Evolutionary conservation across 2,113 vertebrate species (phyloP), one percentile per base, ranked within the genome.

Genomic region (Austrofundulus limnaeus): DNA sequence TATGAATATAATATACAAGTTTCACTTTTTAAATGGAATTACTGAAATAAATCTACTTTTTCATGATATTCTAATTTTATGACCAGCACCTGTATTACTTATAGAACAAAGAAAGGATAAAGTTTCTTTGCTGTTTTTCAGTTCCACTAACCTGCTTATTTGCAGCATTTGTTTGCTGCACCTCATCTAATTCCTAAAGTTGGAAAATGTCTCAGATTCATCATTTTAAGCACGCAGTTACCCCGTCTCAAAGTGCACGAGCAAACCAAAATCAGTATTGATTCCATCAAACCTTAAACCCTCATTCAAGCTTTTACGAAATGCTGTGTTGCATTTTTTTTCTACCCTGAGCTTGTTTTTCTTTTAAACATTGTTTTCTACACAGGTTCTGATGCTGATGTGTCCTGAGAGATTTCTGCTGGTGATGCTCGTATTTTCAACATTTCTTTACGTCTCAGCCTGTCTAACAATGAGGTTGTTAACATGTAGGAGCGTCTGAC

Each of bases 231-330:
- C 11, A 6, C n/a, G n/a, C n/a, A n/a, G n/a, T n/a, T 1, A 66
- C 24, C 31, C 13, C 31, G 5, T 49, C 21, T 39, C 47, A 15
- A 57, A 71, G 45, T 51, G 56, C 56, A 31, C 23, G 47, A 28
- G 48, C n/a, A 45, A 21, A 72, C 17, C 39, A 38, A 20, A 54
- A 45, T 51, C 28, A 46, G 6, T 23, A 59, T 31, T 54, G 49
- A 60, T 66, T 65, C 39, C 15, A 19, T 66, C 20, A 57, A 57
- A 52, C 19, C 51, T 38, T 67, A 67, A 60, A 67, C 38, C 11
- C 41, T 39, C 34, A 42, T 50, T 24, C 21, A 13, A 14, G 31
- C 31, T 11, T n/a, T 31, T 31, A 14, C 34, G 17, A 34, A 52
- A 19, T 31, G 17, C 15, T 16, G 9, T 19, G 3, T 34, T 52